Percentiles rank a stretch among this genome's conserved stretches.
phyloP scores from a whole-genome alignment of 2,113 vertebrate species.

The Heterocephalus glaber region DNA sequence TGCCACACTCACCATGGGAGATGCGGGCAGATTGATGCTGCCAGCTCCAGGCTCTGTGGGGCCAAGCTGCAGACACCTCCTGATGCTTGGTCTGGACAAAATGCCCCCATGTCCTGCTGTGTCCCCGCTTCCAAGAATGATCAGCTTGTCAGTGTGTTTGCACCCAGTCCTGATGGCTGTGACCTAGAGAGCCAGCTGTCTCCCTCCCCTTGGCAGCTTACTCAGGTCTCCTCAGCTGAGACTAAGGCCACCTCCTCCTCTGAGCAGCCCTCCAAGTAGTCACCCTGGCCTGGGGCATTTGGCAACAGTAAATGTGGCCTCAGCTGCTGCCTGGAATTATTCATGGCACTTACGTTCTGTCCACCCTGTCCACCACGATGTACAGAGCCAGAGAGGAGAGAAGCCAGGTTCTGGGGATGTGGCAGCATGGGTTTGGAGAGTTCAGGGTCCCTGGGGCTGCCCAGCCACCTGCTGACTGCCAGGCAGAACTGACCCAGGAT shows the following conservation, averaged over 20 bases:
- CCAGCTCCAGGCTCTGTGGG: fast-evolving
- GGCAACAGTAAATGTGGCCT: background rate
- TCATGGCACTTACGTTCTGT: background rate
- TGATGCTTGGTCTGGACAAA: background rate
- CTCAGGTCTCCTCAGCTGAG: background rate
- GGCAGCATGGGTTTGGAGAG: background rate
- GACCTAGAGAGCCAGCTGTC: background rate
- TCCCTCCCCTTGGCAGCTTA: background rate
- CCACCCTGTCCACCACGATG: background rate
- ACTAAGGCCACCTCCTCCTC: background rate
- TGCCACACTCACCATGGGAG: fast-evolving
- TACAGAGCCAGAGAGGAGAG: no score
- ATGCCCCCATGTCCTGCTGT: fast-evolving
- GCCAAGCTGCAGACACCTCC: fast-evolving
- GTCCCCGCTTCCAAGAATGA: background rate
- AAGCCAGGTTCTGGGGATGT: background rate
- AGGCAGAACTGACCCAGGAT: background rate
- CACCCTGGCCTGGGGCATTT: background rate
- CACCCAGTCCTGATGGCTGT: fast-evolving
- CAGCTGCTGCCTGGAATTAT: fast-evolving
- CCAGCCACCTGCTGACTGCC: background rate
- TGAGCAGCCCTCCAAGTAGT: background rate
- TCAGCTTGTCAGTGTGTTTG: fast-evolving
- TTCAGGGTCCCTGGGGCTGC: no score
- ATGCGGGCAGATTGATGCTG: fast-evolving